Conservation (phyloP, 2,888 invertebrate genomes). For the Gisinianus flammeolus region DNA sequence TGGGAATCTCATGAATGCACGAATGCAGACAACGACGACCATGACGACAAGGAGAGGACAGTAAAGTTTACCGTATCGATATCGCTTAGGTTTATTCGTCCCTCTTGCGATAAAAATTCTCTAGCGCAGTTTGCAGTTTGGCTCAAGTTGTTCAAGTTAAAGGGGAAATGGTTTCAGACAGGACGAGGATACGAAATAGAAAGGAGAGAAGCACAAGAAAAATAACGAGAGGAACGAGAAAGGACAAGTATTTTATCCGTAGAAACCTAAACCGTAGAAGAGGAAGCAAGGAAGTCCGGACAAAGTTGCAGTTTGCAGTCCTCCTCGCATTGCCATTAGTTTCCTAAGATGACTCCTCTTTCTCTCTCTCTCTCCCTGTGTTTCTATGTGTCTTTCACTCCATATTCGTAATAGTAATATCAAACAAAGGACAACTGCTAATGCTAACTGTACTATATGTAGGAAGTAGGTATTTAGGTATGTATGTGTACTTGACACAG, state of each 20-base stretch:
- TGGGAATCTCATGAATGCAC: neutral
- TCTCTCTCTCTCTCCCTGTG: no score
- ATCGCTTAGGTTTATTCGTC: neutral
- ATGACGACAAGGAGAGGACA: no score
- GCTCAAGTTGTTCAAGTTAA: neutral
- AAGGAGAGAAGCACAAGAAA: neutral
- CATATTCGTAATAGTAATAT: neutral
- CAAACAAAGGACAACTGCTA: neutral
- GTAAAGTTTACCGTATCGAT: conserved; percentile 2
- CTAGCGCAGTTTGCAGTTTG: neutral
- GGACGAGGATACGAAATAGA: neutral
- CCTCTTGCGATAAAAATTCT: neutral
- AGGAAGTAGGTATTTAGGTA: no score
- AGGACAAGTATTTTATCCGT: neutral
- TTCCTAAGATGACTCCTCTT: no score
- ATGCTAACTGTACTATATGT: no score
- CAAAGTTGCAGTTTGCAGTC: neutral
- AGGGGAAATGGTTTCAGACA: neutral
- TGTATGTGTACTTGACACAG: no score
- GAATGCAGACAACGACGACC: conserved; percentile 4
- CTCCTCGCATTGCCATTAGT: neutral
- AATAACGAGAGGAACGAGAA: neutral
- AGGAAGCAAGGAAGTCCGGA: neutral
- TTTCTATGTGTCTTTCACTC: no score
- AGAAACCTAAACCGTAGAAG: neutral